Percentiles rank a stretch among this genome's conserved stretches.
phyloP scores from a whole-genome alignment of 2,888 invertebrate genomes.

The Drosophila mimica region DNA sequence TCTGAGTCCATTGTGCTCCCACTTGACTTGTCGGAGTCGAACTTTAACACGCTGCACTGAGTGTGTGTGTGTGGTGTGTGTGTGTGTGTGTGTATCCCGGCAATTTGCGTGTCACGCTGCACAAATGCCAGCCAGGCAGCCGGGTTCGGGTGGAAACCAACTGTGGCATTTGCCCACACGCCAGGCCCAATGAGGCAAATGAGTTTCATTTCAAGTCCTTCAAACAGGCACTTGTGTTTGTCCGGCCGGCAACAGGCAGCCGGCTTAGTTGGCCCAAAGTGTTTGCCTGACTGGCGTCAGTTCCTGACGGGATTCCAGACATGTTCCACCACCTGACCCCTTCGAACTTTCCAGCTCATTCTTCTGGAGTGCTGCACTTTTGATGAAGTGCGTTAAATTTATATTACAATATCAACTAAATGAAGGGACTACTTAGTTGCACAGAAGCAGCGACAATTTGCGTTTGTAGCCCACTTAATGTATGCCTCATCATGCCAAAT shows the following conservation, averaged over 20 bases:
- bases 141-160: constrained; percentile 60
- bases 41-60: constrained; percentile 59
- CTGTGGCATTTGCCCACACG: constrained; percentile 59
- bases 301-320: constrained; percentile 33
- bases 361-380: constrained; percentile 51
- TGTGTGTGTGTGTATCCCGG: constrained; percentile 40
- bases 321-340: constrained; percentile 1
- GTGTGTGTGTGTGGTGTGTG: constrained; percentile 23
- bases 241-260: constrained; percentile 29
- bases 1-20: constrained; percentile 54
- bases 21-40: constrained; percentile 52
- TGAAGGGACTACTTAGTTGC: constrained; percentile 59
- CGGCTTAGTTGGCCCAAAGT: constrained; percentile 46
- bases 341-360: not conserved
- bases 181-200: constrained; percentile 66
- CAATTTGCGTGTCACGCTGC: constrained; percentile 76
- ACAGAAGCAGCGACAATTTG: constrained; percentile 51
- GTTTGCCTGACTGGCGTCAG: constrained; percentile 56
- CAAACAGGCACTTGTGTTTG: constrained; percentile 37
- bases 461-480: constrained; percentile 33
- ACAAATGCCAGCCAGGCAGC: constrained; percentile 46
- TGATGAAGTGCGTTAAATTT: constrained; percentile 73
- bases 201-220: constrained; percentile 74
- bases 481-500: constrained; percentile 39
- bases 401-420: constrained; percentile 73